Conservation (phyloP, 2,888 invertebrate species). For the Dysmachus trigonus region DNA sequence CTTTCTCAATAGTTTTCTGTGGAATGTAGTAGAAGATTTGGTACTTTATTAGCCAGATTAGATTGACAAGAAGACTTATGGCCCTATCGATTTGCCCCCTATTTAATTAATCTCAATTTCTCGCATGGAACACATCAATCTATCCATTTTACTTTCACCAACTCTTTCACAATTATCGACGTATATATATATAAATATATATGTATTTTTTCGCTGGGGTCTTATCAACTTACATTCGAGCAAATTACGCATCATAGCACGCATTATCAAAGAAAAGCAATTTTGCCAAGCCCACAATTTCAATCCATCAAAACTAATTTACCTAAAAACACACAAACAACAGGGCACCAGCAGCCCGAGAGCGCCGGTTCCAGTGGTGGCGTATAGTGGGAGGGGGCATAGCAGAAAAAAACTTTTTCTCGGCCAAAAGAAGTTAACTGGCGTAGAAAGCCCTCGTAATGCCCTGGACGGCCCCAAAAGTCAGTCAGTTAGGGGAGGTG, state of each 20-base stretch:
- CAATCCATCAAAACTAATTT: conserved; percentile 51
- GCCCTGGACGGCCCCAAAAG: not conserved
- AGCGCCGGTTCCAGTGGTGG: not conserved
- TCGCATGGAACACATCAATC: not conserved
- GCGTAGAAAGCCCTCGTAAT: conserved; percentile 14
- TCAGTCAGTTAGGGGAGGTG: not conserved
- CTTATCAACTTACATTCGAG: conserved; percentile 26
- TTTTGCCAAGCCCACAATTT: conserved; percentile 51
- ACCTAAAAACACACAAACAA: conserved; percentile 48
- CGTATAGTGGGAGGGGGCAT: not conserved
- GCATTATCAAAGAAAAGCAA: conserved; percentile 48
- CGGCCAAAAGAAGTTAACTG: conserved; percentile 12
- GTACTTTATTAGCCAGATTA: not conserved
- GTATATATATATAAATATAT: not conserved
- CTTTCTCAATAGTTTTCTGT: not conserved
- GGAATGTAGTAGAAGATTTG: not conserved
- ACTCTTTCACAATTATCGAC: conserved; percentile 18
- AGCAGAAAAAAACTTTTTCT: conserved; percentile 19
- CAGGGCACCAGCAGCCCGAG: not conserved
- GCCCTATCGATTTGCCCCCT: not conserved
- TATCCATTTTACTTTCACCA: not conserved
- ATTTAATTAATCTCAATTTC: not conserved
- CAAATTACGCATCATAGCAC: conserved; percentile 48
- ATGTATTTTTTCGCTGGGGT: not conserved
- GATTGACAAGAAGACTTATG: not conserved